phyloP scores from a whole-genome alignment of 2,888 invertebrate genomes.

The Hofmannophila pseudospretella region DNA sequence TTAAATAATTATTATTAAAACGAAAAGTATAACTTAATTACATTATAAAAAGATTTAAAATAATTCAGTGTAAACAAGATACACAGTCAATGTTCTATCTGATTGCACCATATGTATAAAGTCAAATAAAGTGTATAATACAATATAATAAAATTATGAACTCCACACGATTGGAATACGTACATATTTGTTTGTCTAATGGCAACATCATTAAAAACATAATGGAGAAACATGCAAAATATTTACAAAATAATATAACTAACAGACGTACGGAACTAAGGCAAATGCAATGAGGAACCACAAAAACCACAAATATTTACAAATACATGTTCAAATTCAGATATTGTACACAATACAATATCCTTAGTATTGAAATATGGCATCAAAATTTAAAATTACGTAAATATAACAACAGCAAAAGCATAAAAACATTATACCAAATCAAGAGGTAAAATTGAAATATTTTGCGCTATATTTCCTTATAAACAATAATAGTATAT shows the following conservation, averaged over 20 bases:
- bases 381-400: not conserved
- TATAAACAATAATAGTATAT: no score
- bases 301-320: conserved; percentile 22
- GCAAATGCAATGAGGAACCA: conserved; percentile 71
- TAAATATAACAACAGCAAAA: not conserved
- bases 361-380: not conserved
- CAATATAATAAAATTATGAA: not conserved
- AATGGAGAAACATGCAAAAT: conserved; percentile 2
- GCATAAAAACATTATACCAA: not conserved
- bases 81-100: not conserved
- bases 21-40: not conserved
- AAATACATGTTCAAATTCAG: not conserved
- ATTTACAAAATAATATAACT: conserved; percentile 12
- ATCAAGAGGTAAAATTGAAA: no score
- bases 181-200: not conserved
- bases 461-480: not conserved
- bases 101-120: not conserved
- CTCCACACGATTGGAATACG: not conserved
- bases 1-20: not conserved
- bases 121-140: no score
- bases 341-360: not conserved
- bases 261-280: conserved; percentile 36
- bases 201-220: not conserved
- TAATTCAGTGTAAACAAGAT: not conserved
- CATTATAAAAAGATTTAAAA: not conserved